phyloP scores from a whole-genome alignment of 2,797 vertebrate species.

The Paramormyrops hopkinsi region DNA sequence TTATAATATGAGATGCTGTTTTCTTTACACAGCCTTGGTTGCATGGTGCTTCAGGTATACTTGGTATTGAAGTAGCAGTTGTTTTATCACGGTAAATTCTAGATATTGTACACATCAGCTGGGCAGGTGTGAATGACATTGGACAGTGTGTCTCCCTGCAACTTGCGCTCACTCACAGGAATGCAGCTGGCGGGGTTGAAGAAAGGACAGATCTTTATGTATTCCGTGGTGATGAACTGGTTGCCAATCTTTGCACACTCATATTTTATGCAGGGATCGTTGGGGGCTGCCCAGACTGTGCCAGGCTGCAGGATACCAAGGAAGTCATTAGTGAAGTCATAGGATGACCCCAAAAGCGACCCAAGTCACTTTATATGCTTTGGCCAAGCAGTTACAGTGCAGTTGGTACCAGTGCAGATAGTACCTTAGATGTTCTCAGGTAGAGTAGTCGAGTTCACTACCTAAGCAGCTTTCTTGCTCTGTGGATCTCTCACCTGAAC shows the following conservation, averaged over 20 bases:
- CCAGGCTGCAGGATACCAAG: slow-evolving; percentile 53
- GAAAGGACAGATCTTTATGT: slow-evolving; percentile 53
- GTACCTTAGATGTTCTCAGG: neutral
- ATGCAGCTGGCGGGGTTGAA: slow-evolving; percentile 59
- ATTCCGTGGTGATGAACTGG: slow-evolving; percentile 52
- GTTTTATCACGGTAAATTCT: neutral
- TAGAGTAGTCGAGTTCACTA: neutral
- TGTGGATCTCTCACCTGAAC: slow-evolving; percentile 39
- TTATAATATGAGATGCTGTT: neutral
- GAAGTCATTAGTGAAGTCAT: neutral
- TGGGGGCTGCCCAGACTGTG: slow-evolving; percentile 46
- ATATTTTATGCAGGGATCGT: slow-evolving; percentile 58
- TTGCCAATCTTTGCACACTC: slow-evolving; percentile 50
- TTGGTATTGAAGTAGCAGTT: neutral
- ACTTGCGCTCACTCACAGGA: slow-evolving; percentile 50
- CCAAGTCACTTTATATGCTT: neutral
- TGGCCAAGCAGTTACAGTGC: neutral
- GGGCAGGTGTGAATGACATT: neutral
- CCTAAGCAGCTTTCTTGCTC: neutral
- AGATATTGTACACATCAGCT: neutral
- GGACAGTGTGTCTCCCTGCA: neutral
- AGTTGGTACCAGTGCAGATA: neutral
- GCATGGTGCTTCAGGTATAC: neutral
- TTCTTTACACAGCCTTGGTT: neutral
- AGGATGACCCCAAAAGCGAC: neutral